Evolutionary conservation across 2,113 vertebrate species (phyloP).

Genomic region (Arizona elegans): DNA sequence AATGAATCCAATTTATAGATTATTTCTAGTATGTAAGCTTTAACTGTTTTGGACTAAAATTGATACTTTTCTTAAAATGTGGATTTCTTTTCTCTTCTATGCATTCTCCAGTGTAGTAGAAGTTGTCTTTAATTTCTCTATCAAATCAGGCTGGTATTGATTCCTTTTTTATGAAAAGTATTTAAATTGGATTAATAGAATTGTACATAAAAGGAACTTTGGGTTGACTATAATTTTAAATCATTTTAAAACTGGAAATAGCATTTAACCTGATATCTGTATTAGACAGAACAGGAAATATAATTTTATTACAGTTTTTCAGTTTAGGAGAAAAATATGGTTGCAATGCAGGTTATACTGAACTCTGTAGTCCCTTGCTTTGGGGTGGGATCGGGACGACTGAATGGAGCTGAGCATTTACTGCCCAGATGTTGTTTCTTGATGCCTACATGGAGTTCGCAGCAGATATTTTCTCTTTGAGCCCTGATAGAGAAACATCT

Average conservation of each 20-base stretch:
- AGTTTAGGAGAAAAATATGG: background rate
- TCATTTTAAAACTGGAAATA: background rate
- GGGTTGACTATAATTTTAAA: background rate
- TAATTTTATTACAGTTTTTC: background rate
- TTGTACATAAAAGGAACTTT: background rate
- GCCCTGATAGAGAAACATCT: no score
- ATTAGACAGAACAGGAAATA: background rate
- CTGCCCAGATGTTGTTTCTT: no score
- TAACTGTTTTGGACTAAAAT: background rate
- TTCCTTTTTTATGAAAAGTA: background rate
- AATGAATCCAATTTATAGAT: background rate
- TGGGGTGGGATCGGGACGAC: no score
- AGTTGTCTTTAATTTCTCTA: background rate
- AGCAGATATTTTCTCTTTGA: no score
- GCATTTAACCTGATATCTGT: background rate
- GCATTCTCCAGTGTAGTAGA: background rate
- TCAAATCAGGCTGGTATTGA: rapidly evolving
- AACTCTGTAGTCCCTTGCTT: no score
- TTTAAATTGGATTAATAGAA: background rate
- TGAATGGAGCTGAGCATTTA: no score
- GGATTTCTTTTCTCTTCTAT: background rate
- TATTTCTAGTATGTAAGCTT: background rate
- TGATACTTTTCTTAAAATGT: background rate
- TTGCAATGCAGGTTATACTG: no score
- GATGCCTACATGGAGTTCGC: no score